These are phyloP conservation scores for Montifringilla adamsi DNA, from an alignment of 2,113 vertebrate genomes.

Conservation along the genomic window DNA sequence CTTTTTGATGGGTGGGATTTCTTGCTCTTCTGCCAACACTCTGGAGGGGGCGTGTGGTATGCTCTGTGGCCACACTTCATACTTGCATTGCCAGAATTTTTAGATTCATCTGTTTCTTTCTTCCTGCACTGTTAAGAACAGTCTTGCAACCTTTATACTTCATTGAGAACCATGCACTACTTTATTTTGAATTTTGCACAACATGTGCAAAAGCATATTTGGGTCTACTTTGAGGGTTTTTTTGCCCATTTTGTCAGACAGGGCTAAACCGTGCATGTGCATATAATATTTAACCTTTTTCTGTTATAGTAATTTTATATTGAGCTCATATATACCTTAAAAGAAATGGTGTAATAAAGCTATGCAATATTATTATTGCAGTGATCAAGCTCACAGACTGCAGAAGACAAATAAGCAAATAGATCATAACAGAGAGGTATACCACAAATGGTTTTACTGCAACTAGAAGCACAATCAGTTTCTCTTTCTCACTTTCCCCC, in stretches of 20 bases:
- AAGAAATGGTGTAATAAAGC: background rate
- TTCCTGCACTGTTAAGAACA: background rate
- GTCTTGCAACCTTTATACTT: background rate
- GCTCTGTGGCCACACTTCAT: background rate
- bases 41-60: background rate
- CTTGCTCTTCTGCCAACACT: background rate
- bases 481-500: background rate
- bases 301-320: slow-evolving; percentile 38
- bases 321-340: background rate
- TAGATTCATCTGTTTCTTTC: background rate
- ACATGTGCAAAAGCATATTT: background rate
- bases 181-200: background rate
- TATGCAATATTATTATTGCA: background rate
- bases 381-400: background rate
- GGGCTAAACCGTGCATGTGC: background rate
- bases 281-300: background rate
- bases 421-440: background rate
- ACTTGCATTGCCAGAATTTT: background rate
- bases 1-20: background rate
- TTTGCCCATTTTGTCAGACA: background rate
- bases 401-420: background rate
- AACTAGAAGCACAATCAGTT: background rate
- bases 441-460: background rate
- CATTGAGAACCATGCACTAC: background rate
- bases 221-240: background rate